phyloP scores from a whole-genome alignment of 2,113 vertebrate genomes.

The Lycaon pictus region DNA sequence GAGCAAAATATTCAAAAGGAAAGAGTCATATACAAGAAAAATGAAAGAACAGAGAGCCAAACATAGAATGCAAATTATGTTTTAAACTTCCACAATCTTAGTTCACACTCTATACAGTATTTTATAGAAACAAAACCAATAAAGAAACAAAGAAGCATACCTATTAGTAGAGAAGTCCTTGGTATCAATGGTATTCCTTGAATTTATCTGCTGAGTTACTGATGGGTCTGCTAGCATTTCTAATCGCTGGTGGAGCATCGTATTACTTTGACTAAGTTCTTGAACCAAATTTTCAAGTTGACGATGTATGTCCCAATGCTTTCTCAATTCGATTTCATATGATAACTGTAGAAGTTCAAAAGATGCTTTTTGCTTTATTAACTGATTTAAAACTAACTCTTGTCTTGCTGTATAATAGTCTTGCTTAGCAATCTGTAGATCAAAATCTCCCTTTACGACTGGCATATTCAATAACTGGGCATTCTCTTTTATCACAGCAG shows the following conservation, averaged over 20 bases:
- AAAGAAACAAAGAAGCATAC: conserved; percentile 82
- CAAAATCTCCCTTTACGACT: conserved; percentile 90
- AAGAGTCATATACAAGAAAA: background rate
- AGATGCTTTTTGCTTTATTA: conserved; percentile 93
- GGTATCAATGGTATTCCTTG: conserved; percentile 87
- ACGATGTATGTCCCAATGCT: conserved; percentile 82
- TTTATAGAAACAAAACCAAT: conserved; percentile 53
- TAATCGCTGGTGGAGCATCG: conserved; percentile 81
- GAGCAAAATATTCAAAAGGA: background rate
- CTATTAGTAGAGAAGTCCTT: conserved; percentile 91
- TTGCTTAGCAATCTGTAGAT: conserved; percentile 91
- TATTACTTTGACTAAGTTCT: conserved; percentile 85
- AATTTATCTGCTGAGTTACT: conserved; percentile 79
- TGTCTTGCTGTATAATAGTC: conserved; percentile 90
- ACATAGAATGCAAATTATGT: background rate
- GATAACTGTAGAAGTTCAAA: conserved; percentile 93
- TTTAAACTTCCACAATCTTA: conserved; percentile 42
- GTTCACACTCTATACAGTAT: background rate
- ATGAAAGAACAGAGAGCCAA: background rate
- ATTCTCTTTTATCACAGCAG: conserved; percentile 89
- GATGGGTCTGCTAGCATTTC: conserved; percentile 87
- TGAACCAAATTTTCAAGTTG: conserved; percentile 87
- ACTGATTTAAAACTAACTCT: conserved; percentile 90
- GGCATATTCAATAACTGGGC: conserved; percentile 90
- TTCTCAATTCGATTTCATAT: conserved; percentile 91